phyloP scores from a whole-genome alignment of 1,140 invertebrate species.

The Drosophila funebris region DNA sequence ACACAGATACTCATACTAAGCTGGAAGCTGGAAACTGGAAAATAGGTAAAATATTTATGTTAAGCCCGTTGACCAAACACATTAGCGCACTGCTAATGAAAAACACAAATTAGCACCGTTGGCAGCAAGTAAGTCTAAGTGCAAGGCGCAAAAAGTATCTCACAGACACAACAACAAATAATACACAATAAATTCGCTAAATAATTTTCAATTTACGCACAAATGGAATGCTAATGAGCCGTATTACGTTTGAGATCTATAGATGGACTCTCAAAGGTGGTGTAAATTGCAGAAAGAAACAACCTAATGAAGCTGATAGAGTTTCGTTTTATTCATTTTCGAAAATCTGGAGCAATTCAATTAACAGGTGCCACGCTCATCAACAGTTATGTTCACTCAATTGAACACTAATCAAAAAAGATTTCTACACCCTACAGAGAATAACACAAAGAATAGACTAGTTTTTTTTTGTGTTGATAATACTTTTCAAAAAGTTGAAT shows the following conservation, averaged over 20 bases:
- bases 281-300: slow-evolving; percentile 21
- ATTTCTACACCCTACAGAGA: background rate
- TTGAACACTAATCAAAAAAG: slow-evolving; percentile 72
- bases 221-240: slow-evolving; percentile 43
- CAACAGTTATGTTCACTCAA: slow-evolving; percentile 73
- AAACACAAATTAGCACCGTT: slow-evolving; percentile 36
- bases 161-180: slow-evolving; percentile 11
- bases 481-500: no score
- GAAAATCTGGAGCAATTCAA: slow-evolving; percentile 63
- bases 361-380: slow-evolving; percentile 63
- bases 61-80: slow-evolving; percentile 40
- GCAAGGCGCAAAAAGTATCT: slow-evolving; percentile 33
- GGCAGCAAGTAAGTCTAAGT: slow-evolving; percentile 7
- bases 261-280: slow-evolving; percentile 1
- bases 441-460: background rate
- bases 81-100: slow-evolving; percentile 67
- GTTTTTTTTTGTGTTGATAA: no score
- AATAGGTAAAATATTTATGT: slow-evolving; percentile 16
- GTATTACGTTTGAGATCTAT: slow-evolving; percentile 28
- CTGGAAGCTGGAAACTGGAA: slow-evolving; percentile 12
- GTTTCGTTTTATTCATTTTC: slow-evolving; percentile 3
- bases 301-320: slow-evolving; percentile 48
- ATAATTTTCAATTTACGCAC: slow-evolving; percentile 51
- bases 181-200: slow-evolving; percentile 24
- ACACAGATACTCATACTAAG: slow-evolving; percentile 3